Base-by-base conservation (phyloP, 2,888 invertebrate genomes). In the Drosophila birchii region DNA sequence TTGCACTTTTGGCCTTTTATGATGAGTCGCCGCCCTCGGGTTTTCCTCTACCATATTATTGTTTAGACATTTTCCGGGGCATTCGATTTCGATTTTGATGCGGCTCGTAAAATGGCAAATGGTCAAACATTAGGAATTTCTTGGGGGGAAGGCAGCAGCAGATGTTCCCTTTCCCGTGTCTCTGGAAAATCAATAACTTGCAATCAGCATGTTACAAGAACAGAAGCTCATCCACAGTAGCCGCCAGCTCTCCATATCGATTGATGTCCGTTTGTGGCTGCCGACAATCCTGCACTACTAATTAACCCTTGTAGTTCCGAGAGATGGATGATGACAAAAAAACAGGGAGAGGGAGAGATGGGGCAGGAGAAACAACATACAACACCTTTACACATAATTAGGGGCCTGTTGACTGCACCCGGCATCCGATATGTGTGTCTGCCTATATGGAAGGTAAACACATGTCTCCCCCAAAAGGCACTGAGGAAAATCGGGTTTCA, bases 351-450 rank as follows among this genome's bases (percentile, higher is more conserved):
- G 44, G 4, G 8, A 8, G 18, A 9, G 36, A 54, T n/a, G 74
- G 11, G 57, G 71, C 7, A 18, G 34, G 8, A 44, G 32, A 18
- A 36, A 56, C 49, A 62, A 66, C 58, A 67, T 66, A 71, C 53
- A 70, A 75, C 53, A 88, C 84, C 86, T 89, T 86, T 86, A 89
- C 86, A 88, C 84, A 79, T 82, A 86, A 88, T 88, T 88, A 86
- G 85, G 78, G 82, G 76, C 87, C 78, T 83, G 78, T 86, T 78
- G 83, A 85, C 75, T 81, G 81, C 79, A 55, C 76, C 74, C 81
- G 80, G 81, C 81, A 81, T 78, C 73, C 81, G 73, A 76, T 86
- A 74, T 69, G 69, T 57, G 53, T 71, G 62, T 54, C 34, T 69
- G 69, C 36, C 45, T 47, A 51, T 34, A 36, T 68, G 70, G 36